Evolutionary conservation across 2,113 vertebrate genomes (phyloP).

Genomic region (Syrmaticus mikado): DNA sequence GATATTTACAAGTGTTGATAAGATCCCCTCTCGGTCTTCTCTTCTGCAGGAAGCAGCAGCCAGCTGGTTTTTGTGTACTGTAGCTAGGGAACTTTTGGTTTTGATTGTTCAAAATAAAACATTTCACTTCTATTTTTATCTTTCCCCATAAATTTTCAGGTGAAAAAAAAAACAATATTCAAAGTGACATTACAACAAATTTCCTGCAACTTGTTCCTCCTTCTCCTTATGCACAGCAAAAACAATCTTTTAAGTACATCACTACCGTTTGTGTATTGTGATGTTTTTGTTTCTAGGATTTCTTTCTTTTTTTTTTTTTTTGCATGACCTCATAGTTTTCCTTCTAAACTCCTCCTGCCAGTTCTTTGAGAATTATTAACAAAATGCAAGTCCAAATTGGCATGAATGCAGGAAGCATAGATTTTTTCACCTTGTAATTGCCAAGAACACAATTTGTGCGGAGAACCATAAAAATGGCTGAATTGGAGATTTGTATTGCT

Average conservation of each 20-base stretch:
- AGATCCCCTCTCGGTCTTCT: neutral
- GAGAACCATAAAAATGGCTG: neutral
- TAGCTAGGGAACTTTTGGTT: neutral
- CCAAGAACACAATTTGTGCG: slow-evolving; percentile 19
- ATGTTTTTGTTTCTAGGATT: slow-evolving; percentile 57
- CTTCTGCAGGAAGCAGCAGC: neutral
- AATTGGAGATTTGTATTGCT: neutral
- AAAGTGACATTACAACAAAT: neutral
- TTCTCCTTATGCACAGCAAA: neutral
- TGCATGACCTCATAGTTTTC: slow-evolving; percentile 15
- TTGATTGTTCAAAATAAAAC: neutral
- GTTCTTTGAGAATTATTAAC: slow-evolving; percentile 21
- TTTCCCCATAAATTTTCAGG: neutral
- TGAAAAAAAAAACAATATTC: neutral
- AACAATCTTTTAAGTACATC: neutral
- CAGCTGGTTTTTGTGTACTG: neutral
- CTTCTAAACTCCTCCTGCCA: neutral
- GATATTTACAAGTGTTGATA: neutral
- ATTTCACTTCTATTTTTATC: neutral
- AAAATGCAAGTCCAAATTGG: slow-evolving; percentile 23
- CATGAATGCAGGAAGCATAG: neutral
- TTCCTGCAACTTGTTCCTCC: neutral
- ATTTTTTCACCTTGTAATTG: slow-evolving; percentile 11
- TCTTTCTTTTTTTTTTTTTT: neutral
- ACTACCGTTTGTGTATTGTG: slow-evolving; percentile 37